A percentile compares a stretch with the other conserved stretches of the same genome.
These are phyloP conservation scores for Oreochromis grahami DNA, from an alignment of 2,797 vertebrate genomes.

Conservation along the genomic window DNA sequence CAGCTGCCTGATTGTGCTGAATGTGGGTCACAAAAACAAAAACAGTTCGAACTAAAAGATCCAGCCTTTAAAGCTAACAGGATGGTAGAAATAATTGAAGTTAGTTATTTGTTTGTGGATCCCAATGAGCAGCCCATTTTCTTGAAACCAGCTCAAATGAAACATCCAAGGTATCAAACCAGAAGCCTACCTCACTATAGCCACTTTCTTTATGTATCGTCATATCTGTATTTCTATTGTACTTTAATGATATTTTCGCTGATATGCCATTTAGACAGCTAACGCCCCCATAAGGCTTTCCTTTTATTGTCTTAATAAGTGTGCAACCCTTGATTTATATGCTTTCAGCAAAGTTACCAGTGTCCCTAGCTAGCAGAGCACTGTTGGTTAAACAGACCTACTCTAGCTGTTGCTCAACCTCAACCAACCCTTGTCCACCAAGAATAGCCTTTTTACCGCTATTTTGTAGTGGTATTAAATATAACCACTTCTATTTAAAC, in stretches of 20 bases:
- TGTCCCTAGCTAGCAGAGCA: background rate
- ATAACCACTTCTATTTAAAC: background rate
- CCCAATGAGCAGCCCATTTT: background rate
- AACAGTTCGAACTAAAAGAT: background rate
- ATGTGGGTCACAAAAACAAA: background rate
- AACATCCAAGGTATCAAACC: background rate
- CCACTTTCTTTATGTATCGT: background rate
- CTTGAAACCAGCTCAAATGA: background rate
- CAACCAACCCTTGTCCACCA: background rate
- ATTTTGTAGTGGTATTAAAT: accelerated
- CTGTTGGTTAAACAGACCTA: background rate
- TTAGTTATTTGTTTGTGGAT: accelerated
- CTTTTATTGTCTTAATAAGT: background rate
- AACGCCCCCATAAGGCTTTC: background rate
- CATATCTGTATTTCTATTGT: background rate
- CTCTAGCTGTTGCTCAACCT: background rate
- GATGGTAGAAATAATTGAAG: background rate
- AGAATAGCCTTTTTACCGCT: background rate
- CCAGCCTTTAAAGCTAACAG: accelerated
- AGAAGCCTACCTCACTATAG: background rate
- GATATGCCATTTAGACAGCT: accelerated
- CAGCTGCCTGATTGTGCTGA: background rate
- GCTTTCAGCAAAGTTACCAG: background rate
- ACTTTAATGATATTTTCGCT: background rate
- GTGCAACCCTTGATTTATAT: background rate